Base-by-base conservation (phyloP, 2,797 vertebrate species). In the Toxotes lorentzi region DNA sequence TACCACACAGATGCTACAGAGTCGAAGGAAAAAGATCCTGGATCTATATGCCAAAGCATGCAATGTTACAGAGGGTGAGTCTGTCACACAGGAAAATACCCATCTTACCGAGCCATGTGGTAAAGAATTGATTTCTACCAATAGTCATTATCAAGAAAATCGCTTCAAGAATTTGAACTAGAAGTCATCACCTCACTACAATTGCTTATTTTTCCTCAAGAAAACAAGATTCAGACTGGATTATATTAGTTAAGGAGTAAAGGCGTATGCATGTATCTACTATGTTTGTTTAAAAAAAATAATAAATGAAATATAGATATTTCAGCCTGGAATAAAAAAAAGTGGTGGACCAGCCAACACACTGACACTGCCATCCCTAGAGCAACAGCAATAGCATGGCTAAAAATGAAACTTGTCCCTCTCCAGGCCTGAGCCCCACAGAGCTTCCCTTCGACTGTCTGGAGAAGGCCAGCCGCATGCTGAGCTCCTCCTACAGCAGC, bases 391-490 rank as follows among this genome's bases (percentile, higher is more conserved):
- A 24, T 23, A 14, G 21, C 27, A 24, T 24, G 4, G 24, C 47
- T 14, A 54, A n/a, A 53, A 35, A 48, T 35, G 0, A 54, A 21
- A 23, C 27, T 35, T 17, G 12, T 78, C 30, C 30, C 27, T 61
- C 38, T 58, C 3, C 88, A 99, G 98, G 98, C 67, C 95, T 98
- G 86, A 99, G 98, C 88, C 98, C 98, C 48, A 99, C 97, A 0
- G 98, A 99, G 88, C 94, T 99, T 78, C 98, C 98, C 0, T 99
- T 99, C 4, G 98, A 99, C 85, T 99, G 98, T 74, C 94, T 99
- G 77, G 98, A 99, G 95, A 99, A 99, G 93, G 96, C 96, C 11
- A 99, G 98, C 89, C 96, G 98, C 60, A 99, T 99, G 98, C 96
- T 99, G 74, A 99, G 98, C 89, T 96, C 98, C 0, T 99, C 98